Conservation (phyloP, 2,113 vertebrate genomes). For the Corapipo altera region DNA sequence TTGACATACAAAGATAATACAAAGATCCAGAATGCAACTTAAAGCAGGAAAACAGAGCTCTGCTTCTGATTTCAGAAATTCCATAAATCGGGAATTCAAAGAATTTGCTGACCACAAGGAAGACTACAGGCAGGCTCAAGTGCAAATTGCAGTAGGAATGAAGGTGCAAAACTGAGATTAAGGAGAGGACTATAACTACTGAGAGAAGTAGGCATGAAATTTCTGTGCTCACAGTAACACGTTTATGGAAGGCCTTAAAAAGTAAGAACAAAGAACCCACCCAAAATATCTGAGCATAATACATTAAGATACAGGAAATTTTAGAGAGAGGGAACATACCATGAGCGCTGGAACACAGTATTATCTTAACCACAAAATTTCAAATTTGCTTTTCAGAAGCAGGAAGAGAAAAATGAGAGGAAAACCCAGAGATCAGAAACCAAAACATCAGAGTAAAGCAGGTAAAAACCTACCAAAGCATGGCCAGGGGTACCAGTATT, state of each 20-base stretch:
- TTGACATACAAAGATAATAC: background rate
- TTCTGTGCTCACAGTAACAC: background rate
- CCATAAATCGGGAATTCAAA: background rate
- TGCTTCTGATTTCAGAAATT: background rate
- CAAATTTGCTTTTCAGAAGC: background rate
- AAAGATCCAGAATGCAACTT: background rate
- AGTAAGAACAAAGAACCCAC: fast-evolving
- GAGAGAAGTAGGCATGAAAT: background rate
- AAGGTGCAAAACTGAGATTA: background rate
- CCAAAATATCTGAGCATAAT: background rate
- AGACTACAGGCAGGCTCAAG: background rate
- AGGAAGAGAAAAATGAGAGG: background rate
- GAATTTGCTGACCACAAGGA: background rate
- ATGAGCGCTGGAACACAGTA: background rate
- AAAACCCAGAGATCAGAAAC: background rate
- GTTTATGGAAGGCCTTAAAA: background rate
- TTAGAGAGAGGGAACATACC: background rate
- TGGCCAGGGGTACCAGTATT: background rate
- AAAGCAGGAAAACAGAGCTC: background rate
- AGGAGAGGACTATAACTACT: background rate
- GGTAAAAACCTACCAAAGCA: background rate
- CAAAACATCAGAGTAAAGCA: background rate
- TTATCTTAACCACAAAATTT: background rate
- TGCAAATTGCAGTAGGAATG: background rate
- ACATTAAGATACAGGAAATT: background rate